Percentiles rank a stretch among this genome's conserved stretches.
Evolutionary conservation across 2,113 vertebrate species (phyloP).

Genomic region (Phaetusa simplex): DNA sequence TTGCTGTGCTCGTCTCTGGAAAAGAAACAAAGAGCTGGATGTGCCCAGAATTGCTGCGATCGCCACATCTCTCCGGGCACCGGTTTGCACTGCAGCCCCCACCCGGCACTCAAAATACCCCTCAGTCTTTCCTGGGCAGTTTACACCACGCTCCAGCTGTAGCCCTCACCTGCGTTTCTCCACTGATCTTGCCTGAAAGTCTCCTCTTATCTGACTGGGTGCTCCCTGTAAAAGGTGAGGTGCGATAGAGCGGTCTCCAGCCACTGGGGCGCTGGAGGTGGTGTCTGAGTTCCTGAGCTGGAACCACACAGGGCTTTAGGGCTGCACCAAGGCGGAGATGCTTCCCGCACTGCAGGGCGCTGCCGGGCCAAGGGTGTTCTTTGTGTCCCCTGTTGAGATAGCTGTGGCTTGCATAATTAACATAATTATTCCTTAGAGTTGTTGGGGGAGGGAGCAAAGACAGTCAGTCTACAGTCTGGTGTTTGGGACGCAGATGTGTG

Average conservation of each 20-base stretch:
- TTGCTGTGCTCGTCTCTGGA: background rate
- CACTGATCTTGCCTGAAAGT: background rate
- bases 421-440: background rate
- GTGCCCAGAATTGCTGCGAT: background rate
- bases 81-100: background rate
- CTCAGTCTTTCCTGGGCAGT: background rate
- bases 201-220: background rate
- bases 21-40: background rate
- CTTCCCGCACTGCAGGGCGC: background rate
- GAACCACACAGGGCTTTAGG: background rate
- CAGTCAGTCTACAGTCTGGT: background rate
- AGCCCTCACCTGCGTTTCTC: background rate
- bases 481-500: background rate
- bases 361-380: background rate
- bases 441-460: background rate
- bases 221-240: background rate
- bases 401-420: background rate
- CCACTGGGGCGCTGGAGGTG: fast-evolving
- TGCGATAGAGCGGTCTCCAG: background rate
- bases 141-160: background rate
- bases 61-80: background rate
- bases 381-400: background rate
- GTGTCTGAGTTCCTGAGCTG: background rate
- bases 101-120: background rate
- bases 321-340: background rate